Evolutionary conservation across 2,113 vertebrate species (phyloP).

Genomic region (Leucoraja erinaceus): DNA sequence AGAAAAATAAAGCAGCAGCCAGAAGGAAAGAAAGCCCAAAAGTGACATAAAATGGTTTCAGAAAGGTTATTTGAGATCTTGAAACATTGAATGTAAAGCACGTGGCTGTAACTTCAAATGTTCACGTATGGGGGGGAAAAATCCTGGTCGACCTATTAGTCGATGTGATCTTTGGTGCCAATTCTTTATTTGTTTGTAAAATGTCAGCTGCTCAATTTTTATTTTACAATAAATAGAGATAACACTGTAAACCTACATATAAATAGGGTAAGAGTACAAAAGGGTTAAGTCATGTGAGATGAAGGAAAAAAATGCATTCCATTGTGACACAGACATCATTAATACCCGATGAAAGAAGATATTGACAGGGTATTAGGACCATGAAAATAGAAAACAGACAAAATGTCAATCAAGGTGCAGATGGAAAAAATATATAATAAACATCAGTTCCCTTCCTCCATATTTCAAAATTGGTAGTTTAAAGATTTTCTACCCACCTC

Average conservation of each 20-base stretch:
- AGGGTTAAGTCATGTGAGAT: neutral
- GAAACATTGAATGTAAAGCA: neutral
- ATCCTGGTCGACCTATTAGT: neutral
- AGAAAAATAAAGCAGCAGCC: neutral
- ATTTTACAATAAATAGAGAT: neutral
- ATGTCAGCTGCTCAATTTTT: neutral
- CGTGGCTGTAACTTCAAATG: no score
- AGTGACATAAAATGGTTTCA: neutral
- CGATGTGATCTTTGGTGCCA: neutral
- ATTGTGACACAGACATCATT: slow-evolving; percentile 21
- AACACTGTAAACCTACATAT: neutral
- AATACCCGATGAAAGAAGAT: neutral
- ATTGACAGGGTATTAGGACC: slow-evolving; percentile 2
- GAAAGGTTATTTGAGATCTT: neutral
- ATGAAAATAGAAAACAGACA: slow-evolving; percentile 16
- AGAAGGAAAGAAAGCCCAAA: neutral
- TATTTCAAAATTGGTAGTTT: neutral
- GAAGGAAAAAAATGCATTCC: slow-evolving; percentile 31
- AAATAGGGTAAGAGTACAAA: neutral
- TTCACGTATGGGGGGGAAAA: neutral
- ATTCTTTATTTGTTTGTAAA: neutral
- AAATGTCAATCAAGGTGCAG: neutral
- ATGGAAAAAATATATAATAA: neutral
- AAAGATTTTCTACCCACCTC: neutral
- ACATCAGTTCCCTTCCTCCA: neutral